Conservation (phyloP, 1,140 invertebrate genomes). For the Hirudo medicinalis region DNA sequence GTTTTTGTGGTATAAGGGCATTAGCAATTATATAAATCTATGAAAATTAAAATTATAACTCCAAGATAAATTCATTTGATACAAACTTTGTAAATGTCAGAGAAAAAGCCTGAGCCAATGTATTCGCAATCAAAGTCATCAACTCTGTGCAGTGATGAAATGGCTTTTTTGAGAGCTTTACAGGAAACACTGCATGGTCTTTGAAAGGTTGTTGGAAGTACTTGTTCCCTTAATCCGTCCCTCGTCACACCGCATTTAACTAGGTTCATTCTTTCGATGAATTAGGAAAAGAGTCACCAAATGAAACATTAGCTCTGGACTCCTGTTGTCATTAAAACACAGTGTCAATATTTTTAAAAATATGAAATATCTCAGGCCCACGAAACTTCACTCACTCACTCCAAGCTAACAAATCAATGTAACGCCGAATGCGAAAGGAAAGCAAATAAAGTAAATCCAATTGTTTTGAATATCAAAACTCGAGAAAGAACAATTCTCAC, state of each 20-base stretch:
- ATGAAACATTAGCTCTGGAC: too few relatives aligned
- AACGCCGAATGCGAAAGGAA: too few relatives aligned
- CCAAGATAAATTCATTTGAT: background rate
- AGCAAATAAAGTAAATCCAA: too few relatives aligned
- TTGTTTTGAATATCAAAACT: too few relatives aligned
- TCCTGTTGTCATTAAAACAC: too few relatives aligned
- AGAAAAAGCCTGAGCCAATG: constrained; percentile 87
- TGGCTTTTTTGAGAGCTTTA: constrained; percentile 52
- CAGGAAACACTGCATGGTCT: constrained; percentile 28
- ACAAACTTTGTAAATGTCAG: constrained; percentile 83
- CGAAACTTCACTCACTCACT: too few relatives aligned
- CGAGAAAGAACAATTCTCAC: too few relatives aligned
- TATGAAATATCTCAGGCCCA: too few relatives aligned
- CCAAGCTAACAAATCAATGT: too few relatives aligned
- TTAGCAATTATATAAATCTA: background rate
- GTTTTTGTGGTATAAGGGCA: background rate
- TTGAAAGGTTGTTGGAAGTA: background rate
- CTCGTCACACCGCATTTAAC: constrained; percentile 10
- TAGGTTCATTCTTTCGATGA: background rate
- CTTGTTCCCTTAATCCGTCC: constrained; percentile 7
- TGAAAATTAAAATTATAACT: background rate
- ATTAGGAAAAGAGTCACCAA: too few relatives aligned
- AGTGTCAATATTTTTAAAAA: too few relatives aligned
- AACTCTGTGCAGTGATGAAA: constrained; percentile 71
- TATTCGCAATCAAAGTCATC: constrained; percentile 84